Conservation (phyloP, 2,797 vertebrate species). For the Notoglanidium macrostoma region DNA sequence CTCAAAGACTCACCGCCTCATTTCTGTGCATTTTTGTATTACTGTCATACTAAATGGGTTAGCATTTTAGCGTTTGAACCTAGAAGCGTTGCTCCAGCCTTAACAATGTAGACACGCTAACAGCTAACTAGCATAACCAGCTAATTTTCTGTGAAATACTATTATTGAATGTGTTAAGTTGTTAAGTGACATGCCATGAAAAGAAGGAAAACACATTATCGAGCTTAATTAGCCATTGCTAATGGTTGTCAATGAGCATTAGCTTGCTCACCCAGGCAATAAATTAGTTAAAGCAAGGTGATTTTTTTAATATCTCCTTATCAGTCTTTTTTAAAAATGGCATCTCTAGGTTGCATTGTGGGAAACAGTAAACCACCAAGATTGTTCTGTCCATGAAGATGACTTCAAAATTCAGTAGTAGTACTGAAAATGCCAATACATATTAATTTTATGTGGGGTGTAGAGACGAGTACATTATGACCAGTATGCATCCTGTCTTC, state of each 20-base stretch:
- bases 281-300: constrained; percentile 7
- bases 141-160: neutral
- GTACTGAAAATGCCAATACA: too few species aligned
- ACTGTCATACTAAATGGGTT: too few species aligned
- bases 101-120: neutral
- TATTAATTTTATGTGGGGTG: neutral
- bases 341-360: neutral
- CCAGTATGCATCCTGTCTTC: neutral
- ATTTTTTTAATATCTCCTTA: neutral
- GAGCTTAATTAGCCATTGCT: constrained; percentile 4
- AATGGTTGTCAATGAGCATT: constrained; percentile 24
- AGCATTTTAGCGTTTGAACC: neutral
- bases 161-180: neutral
- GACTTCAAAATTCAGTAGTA: neutral
- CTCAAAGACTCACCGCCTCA: too few species aligned
- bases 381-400: neutral
- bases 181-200: neutral
- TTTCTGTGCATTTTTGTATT: neutral
- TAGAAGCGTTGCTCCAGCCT: too few species aligned
- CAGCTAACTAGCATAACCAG: neutral
- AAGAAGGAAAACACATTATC: constrained; percentile 8
- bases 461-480: neutral
- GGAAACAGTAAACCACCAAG: neutral
- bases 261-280: neutral
- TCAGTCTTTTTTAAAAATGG: neutral